Evolutionary conservation across 2,797 vertebrate species (phyloP).

Genomic region (Stomatorhinus walkeri): DNA sequence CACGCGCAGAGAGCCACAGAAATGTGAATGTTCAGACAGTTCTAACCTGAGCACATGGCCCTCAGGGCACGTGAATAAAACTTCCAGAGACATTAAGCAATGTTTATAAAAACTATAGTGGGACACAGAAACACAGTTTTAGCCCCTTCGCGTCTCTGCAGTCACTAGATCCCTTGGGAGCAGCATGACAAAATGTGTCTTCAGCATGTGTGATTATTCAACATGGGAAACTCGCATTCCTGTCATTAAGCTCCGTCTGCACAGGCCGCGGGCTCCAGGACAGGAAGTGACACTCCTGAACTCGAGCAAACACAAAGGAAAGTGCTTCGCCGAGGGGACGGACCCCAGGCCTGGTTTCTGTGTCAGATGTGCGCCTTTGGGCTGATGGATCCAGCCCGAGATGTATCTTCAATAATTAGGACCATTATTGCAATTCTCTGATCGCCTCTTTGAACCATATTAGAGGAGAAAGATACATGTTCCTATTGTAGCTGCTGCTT

Average conservation of each 20-base stretch:
- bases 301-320: neutral
- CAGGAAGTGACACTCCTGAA: slow-evolving; percentile 11
- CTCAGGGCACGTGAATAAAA: neutral
- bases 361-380: neutral
- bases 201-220: slow-evolving; percentile 12
- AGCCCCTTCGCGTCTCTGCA: neutral
- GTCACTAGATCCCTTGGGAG: neutral
- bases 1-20: neutral
- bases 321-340: neutral
- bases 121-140: neutral
- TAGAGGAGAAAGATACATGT: neutral
- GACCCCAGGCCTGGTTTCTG: neutral
- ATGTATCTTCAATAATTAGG: slow-evolving; percentile 8
- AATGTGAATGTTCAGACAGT: neutral
- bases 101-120: neutral
- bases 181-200: neutral
- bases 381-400: neutral
- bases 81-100: neutral
- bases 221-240: neutral
- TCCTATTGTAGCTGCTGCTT: neutral
- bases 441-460: neutral
- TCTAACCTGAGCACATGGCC: neutral
- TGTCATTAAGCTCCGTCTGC: slow-evolving; percentile 2
- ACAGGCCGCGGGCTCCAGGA: neutral
- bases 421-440: slow-evolving; percentile 1